Evolutionary conservation across 2,113 vertebrate genomes (phyloP), one percentile per base, ranked within the genome.

Genomic region (Nannospalax galili): DNA sequence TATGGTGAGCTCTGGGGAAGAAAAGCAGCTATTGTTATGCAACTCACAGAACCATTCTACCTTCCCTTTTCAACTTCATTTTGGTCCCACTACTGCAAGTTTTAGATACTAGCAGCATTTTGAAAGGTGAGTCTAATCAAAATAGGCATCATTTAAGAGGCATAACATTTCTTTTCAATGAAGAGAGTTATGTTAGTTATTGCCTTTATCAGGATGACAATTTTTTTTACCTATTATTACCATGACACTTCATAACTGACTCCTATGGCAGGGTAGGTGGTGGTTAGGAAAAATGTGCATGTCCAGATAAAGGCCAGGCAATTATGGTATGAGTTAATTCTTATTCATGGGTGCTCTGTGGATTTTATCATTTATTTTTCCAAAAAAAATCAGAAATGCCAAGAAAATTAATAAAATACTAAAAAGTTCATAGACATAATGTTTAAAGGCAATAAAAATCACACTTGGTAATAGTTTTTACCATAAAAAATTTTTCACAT

Each of bases 21-120:
- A 95, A 97, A 37, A 74, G 19, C 95, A 22, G 82, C 64, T 73
- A 96, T 87, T 94, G 91, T 80, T 95, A 96, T 93, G 79, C 92
- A 96, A 84, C n/a, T 84, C 92, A 96, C n/a, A 0, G 40, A 87
- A 79, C 30, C 72, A 72, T 82, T 96, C 86, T 86, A 52, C 15
- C 40, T 95, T 92, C 56, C 67, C 88, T 74, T 97, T 96, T 96
- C 75, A 80, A 87, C 88, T 93, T 91, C 93, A 84, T 84, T 97
- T 87, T 89, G 52, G 37, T 69, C 87, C 64, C 15, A 84, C 58
- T 69, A 80, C 58, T 95, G 96, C 73, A 91, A 78, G 26, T 84
- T 84, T 96, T 77, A 94, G n/a, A 85, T 69, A 92, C 20, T 88
- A 95, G 62, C 45, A 90, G 73, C 67, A 91, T 81, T 93, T 88